phyloP scores from a whole-genome alignment of 1,140 invertebrate genomes.

The Trypoxylus dichotomus region DNA sequence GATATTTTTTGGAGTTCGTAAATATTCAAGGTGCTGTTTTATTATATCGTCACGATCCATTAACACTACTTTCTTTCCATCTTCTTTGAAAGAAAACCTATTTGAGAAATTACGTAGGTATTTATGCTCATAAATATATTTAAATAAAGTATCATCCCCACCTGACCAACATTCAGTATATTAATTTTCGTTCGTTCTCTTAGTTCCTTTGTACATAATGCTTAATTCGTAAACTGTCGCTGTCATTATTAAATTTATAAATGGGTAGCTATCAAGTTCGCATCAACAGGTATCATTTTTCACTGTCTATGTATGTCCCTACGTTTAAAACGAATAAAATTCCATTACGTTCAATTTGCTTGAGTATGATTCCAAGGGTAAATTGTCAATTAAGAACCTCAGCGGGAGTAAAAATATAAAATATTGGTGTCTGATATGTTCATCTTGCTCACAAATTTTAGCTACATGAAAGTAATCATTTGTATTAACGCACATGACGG shows the following conservation, averaged over 20 bases:
- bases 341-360: neutral
- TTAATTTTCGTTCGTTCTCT: neutral
- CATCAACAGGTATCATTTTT: neutral
- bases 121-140: no score
- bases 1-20: no score
- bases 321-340: constrained; percentile 12
- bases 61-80: no score
- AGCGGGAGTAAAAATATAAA: neutral
- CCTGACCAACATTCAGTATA: neutral
- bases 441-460: neutral
- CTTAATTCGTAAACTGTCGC: neutral
- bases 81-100: no score
- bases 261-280: neutral
- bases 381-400: neutral
- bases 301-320: neutral
- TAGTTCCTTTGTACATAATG: neutral
- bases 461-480: neutral
- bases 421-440: constrained; percentile 2
- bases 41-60: no score
- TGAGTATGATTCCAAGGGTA: neutral
- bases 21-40: no score
- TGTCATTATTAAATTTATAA: constrained; percentile 2
- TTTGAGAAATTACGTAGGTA: no score
- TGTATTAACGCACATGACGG: neutral
- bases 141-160: no score